A percentile compares a stretch with the other conserved stretches of the same genome.
phyloP scores from a whole-genome alignment of 2,888 invertebrate species.

The Spisula subtruncata region DNA sequence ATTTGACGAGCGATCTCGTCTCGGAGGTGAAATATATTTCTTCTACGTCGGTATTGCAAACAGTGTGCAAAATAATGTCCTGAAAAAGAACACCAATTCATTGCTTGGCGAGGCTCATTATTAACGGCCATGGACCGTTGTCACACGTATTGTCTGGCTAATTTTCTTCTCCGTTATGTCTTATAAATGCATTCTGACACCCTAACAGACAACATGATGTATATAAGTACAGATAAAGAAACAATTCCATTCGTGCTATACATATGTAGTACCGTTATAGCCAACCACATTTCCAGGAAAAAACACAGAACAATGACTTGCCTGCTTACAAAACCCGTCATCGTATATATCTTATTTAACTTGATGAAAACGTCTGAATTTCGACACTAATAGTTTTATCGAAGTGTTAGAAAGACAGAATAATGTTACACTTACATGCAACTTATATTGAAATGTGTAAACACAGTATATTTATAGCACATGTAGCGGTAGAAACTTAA shows the following conservation, averaged over 20 bases:
- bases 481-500: too few relatives aligned
- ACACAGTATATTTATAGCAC: too few relatives aligned
- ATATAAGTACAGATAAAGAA: not conserved
- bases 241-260: not conserved
- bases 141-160: not conserved
- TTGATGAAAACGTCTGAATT: conserved; percentile 4
- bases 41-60: too few relatives aligned
- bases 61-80: too few relatives aligned
- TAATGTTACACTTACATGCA: too few relatives aligned
- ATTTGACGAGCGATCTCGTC: too few relatives aligned
- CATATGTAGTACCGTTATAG: not conserved
- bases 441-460: too few relatives aligned
- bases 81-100: too few relatives aligned
- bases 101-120: too few relatives aligned
- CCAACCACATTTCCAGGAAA: not conserved
- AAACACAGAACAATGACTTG: not conserved
- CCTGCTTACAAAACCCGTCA: not conserved
- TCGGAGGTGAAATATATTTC: too few relatives aligned
- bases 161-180: not conserved
- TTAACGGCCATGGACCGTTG: not conserved
- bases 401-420: not conserved
- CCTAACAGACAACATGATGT: not conserved
- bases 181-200: conserved; percentile 1
- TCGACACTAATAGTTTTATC: not conserved
- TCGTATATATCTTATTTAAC: not conserved